Conservation (phyloP, 2,113 vertebrate species). For the Phasianus colchicus region DNA sequence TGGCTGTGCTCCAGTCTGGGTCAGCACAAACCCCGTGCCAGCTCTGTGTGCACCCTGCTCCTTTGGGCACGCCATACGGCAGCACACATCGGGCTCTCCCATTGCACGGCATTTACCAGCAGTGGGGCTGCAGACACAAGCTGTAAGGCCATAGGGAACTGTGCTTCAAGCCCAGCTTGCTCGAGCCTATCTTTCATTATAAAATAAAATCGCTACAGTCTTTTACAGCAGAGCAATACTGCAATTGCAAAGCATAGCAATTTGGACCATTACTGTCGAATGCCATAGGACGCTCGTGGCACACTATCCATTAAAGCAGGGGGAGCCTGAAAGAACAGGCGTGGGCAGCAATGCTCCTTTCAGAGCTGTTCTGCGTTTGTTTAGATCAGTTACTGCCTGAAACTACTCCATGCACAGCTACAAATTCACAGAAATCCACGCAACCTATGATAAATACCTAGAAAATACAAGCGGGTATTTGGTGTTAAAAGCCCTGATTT, state of each 20-base stretch:
- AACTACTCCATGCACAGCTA: neutral
- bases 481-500: fast-evolving
- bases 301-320: slow-evolving; percentile 51
- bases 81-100: fast-evolving
- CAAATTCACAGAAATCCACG: neutral
- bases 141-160: neutral
- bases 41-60: neutral
- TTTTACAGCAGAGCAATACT: neutral
- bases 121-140: neutral
- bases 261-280: slow-evolving; percentile 40
- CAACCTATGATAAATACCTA: fast-evolving
- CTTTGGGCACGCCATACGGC: neutral
- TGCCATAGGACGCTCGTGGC: neutral
- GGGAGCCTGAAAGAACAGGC: slow-evolving; percentile 30
- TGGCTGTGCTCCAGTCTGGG: slow-evolving; percentile 24
- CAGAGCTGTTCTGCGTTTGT: slow-evolving; percentile 18
- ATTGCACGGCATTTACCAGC: neutral
- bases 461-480: neutral
- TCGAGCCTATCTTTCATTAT: neutral
- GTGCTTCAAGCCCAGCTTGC: neutral
- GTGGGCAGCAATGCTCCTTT: slow-evolving; percentile 26
- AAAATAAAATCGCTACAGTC: neutral
- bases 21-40: neutral
- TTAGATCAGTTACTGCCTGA: slow-evolving; percentile 48
- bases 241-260: slow-evolving; percentile 27